Evolutionary conservation across 2,797 vertebrate species (phyloP), one percentile per base, ranked within the genome.

Genomic region (Rachycentron canadum): DNA sequence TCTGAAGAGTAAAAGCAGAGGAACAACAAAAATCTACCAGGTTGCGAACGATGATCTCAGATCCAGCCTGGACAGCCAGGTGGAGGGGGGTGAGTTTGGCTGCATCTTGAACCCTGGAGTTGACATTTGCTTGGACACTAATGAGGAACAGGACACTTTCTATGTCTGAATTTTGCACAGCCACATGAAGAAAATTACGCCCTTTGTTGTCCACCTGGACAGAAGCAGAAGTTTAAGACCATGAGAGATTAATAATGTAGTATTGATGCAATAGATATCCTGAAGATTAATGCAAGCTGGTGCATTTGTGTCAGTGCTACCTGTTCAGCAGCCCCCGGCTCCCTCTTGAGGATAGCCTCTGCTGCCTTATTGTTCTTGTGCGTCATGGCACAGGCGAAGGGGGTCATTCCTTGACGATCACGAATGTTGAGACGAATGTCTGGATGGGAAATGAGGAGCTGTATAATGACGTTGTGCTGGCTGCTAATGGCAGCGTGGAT

Each of bases 131-230:
- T 84, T 98, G 97, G 49, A 99, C 98, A 0, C 98, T 99, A 88
- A 99, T 99, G 73, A 99, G 95, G 94, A 99, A 99, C 47, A 99
- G 94, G 75, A 99, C 98, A 1, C 98, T 99, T 93, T 99, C 98
- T 0, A 99, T 99, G 86, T 99, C 98, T 0, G 98, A 97, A 85
- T 95, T 98, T 90, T 99, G 98, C 71, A 99, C 98, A 0, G 98
- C 98, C 64, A 99, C 93, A 0, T 99, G 98, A 13, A 99, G 97
- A 80, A 99, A 99, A 86, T 99, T 99, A 30, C 98, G 95, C 21
- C 98, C 98, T 88, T 99, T 99, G 80, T 99, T 99, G 90, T 99
- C 98, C 57, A 99, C 97, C 98, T 99, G 26, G 19, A 72, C 3
- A 61, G 56, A 79, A 36, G 78, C 5, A 41, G 8, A 41, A 16